These are phyloP conservation scores for Cryptoprocta ferox DNA, from an alignment of 2,797 vertebrate species.

Conservation along the genomic window DNA sequence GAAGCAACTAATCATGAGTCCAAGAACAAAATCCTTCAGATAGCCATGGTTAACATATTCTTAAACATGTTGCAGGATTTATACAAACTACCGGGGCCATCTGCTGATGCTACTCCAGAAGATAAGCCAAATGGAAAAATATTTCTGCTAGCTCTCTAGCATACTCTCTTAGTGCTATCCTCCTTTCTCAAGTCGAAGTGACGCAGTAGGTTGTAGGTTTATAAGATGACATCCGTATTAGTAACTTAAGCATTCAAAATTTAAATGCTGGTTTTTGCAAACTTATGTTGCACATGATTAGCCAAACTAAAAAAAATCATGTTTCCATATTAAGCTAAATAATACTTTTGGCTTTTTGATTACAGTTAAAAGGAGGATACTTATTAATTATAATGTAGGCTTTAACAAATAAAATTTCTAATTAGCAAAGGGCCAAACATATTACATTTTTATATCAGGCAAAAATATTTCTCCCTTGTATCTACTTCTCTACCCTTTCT, in stretches of 20 bases:
- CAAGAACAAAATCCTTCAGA: not conserved
- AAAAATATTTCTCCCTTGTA: not conserved
- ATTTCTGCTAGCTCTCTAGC: not conserved
- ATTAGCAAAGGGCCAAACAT: conserved; percentile 5
- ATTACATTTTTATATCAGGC: not conserved
- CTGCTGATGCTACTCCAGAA: not conserved
- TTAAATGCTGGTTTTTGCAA: not conserved
- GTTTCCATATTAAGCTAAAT: not conserved
- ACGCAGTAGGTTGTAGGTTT: not conserved
- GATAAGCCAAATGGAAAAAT: not conserved
- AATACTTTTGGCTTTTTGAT: conserved; percentile 18
- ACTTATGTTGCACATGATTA: conserved; percentile 38
- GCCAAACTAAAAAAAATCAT: not conserved
- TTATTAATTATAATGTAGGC: not conserved
- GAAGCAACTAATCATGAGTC: not conserved
- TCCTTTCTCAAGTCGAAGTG: not conserved
- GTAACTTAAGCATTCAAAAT: too few relatives aligned
- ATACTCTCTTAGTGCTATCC: not conserved
- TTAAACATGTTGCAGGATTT: not conserved
- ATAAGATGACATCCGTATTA: not conserved
- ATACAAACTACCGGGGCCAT: not conserved
- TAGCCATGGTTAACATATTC: not conserved
- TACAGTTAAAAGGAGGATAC: not conserved
- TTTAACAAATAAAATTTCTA: conserved; percentile 34
- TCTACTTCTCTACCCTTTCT: not conserved